phyloP scores from a whole-genome alignment of 1,140 invertebrate species.

The Adelges cooleyi region DNA sequence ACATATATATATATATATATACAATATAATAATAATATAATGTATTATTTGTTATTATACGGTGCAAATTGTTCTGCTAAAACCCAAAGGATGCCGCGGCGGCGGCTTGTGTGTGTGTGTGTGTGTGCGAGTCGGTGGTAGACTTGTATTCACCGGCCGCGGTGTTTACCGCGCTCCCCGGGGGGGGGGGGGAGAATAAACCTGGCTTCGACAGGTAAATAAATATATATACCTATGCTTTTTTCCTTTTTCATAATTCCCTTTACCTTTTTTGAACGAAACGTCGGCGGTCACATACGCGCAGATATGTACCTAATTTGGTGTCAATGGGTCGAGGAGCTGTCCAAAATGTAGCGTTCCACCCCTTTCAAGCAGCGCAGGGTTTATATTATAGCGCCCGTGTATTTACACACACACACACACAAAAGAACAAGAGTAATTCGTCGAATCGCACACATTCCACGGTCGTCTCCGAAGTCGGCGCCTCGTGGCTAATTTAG shows the following conservation, averaged over 20 bases:
- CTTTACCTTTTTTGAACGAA: too few relatives aligned
- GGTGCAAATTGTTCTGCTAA: slow-evolving; percentile 12
- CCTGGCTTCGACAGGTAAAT: too few relatives aligned
- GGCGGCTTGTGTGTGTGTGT: neutral
- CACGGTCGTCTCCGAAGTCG: neutral
- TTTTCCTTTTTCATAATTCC: too few relatives aligned
- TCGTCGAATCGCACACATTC: neutral
- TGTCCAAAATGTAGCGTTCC: neutral
- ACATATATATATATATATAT: neutral
- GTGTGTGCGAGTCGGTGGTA: neutral
- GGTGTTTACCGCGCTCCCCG: slow-evolving; percentile 12
- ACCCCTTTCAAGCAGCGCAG: too few relatives aligned
- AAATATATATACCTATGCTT: too few relatives aligned
- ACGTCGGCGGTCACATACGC: neutral
- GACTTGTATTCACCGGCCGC: slow-evolving; percentile 1
- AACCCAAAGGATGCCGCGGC: slow-evolving; percentile 23
- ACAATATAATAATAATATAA: slow-evolving; percentile 17
- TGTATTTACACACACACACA: too few relatives aligned
- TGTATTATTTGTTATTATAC: slow-evolving; percentile 28
- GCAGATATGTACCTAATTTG: neutral
- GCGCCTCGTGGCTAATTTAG: neutral
- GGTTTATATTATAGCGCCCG: too few relatives aligned
- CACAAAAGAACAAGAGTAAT: too few relatives aligned
- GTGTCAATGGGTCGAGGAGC: neutral
- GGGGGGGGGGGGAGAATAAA: neutral